Evolutionary conservation across 2,888 invertebrate genomes (phyloP).

Genomic region (Abrostola triplasia): DNA sequence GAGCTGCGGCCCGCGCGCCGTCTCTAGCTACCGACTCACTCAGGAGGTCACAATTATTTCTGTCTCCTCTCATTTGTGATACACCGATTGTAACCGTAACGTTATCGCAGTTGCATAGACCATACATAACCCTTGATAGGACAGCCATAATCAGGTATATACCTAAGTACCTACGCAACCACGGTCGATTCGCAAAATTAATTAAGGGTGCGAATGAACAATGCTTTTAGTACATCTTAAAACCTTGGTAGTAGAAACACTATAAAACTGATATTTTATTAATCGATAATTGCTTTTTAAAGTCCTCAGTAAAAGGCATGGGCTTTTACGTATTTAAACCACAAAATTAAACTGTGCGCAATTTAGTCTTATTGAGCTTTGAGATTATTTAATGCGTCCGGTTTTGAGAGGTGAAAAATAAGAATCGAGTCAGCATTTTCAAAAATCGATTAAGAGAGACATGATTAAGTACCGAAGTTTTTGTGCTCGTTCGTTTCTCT

Average conservation of each 20-base stretch:
- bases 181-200: constrained; percentile 6
- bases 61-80: constrained; percentile 65
- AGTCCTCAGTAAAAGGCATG: constrained; percentile 51
- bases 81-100: constrained; percentile 26
- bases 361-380: constrained; percentile 76
- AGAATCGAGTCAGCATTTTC: constrained; percentile 70
- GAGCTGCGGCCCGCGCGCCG: constrained; percentile 50
- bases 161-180: constrained; percentile 4
- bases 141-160: too few species aligned
- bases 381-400: constrained; percentile 75
- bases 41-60: constrained; percentile 72
- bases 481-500: constrained; percentile 64
- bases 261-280: constrained; percentile 56
- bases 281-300: constrained; percentile 68
- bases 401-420: constrained; percentile 75
- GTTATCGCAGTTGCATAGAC: constrained; percentile 1
- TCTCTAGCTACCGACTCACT: constrained; percentile 51
- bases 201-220: not conserved
- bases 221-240: constrained; percentile 10
- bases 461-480: constrained; percentile 79
- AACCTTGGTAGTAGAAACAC: constrained; percentile 44
- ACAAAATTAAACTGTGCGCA: constrained; percentile 70
- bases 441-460: constrained; percentile 84
- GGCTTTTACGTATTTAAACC: constrained; percentile 10
- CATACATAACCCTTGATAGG: too few species aligned